Conservation (phyloP, 2,888 invertebrate genomes). For the Drosophila ustulata region DNA sequence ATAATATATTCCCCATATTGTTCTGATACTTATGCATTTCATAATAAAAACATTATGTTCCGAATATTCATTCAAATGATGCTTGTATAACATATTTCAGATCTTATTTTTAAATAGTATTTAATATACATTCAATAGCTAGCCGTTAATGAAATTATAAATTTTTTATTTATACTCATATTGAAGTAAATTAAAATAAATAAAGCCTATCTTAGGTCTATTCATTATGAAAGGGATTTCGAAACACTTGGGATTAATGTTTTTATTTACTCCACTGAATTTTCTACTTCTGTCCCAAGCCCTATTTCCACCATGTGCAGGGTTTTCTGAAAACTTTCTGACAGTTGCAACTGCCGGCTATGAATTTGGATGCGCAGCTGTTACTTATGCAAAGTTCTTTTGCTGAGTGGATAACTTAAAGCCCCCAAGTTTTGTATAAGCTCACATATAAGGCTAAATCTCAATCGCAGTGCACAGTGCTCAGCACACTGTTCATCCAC, state of each 20-base stretch:
- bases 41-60: too few species aligned
- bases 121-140: too few species aligned
- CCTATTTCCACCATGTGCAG: background rate
- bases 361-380: slow-evolving; percentile 67
- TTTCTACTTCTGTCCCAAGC: background rate
- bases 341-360: slow-evolving; percentile 63
- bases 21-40: too few species aligned
- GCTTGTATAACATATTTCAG: too few species aligned
- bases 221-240: background rate
- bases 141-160: too few species aligned
- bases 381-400: slow-evolving; percentile 65
- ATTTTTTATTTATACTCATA: too few species aligned
- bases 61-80: too few species aligned
- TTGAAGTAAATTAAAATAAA: too few species aligned
- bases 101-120: too few species aligned
- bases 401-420: slow-evolving; percentile 71
- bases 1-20: too few species aligned
- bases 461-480: slow-evolving; percentile 52
- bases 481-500: background rate
- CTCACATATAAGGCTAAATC: slow-evolving; percentile 54
- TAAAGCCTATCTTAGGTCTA: background rate
- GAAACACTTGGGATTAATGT: background rate
- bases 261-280: background rate
- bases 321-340: slow-evolving; percentile 55
- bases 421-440: slow-evolving; percentile 53